Base-by-base conservation (phyloP, 1,140 invertebrate genomes). In the Nephotettix cincticeps region DNA sequence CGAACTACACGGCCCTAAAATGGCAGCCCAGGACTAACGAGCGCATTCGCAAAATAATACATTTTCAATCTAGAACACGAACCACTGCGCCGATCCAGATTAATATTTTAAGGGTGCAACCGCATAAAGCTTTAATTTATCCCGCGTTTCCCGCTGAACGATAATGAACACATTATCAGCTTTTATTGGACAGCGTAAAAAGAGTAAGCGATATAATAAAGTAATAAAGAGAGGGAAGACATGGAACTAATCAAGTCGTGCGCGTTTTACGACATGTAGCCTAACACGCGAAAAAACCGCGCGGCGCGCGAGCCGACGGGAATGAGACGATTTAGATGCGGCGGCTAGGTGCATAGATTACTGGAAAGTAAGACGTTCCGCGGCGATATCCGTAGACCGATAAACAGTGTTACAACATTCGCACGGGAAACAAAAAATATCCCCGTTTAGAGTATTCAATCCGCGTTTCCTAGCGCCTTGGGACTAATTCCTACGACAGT, bases 281-380 rank as follows among this genome's bases (percentile, higher is more conserved):
- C 1, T 6, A 14, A 23, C 56, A 61, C 23, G 56, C 56, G 56
- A 14, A 61, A 61, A 61, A 61, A 61, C 13, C 14, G 14, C 6
- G 4, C 56, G 25, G 56, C 56, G 23, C 56, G 56, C 56, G 56
- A 14, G 25, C 56, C 1, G 25, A 4, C 4, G 23, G 2, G 2
- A 61, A 61, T 61, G 56, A 61, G 56, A 28, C 56, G 56, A 61
- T 61, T 61, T 61, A 61, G 56, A 61, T 61, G 56, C 56, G 56
- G 27, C 56, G 56, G n/a, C 56, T 61, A 61, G 56, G 23, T 21
- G 56, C 56, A 61, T 61, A 61, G 56, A 61, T 61, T 61, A 61
- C 56, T 27, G 56, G 56, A 61, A 61, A 61, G 56, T 61, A 61
- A 61, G 56, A 61, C 56, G 28, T 61, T 61, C 28, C 56, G 21